Evolutionary conservation across 1,140 invertebrate genomes (phyloP).

Genomic region (Aphelenchoides besseyi): DNA sequence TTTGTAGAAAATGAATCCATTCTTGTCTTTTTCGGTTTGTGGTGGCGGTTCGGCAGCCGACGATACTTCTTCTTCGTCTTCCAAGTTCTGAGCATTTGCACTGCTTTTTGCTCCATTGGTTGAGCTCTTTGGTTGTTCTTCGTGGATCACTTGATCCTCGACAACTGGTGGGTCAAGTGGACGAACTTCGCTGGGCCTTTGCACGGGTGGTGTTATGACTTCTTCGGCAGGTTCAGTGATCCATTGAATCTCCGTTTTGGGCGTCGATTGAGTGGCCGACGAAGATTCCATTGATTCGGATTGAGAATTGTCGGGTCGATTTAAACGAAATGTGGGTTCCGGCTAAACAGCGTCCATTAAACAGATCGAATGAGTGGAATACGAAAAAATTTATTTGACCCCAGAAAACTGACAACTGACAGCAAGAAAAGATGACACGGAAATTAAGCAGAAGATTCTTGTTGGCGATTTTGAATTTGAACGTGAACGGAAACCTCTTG

Average conservation of each 20-base stretch:
- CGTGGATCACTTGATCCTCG: background rate
- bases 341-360: background rate
- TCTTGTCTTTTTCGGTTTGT: constrained; percentile 46
- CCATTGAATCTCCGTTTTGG: background rate
- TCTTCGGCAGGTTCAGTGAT: constrained; percentile 3
- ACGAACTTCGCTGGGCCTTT: background rate
- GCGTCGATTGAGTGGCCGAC: background rate
- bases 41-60: background rate
- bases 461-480: constrained; percentile 16
- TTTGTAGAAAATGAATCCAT: constrained; percentile 55
- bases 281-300: background rate
- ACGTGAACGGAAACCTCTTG: constrained; percentile 12
- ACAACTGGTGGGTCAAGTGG: background rate
- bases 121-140: background rate
- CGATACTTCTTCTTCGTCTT: constrained; percentile 2
- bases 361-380: too few species aligned
- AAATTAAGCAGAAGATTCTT: background rate
- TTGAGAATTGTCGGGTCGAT: background rate
- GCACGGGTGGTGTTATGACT: background rate
- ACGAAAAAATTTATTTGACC: too few species aligned
- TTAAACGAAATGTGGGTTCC: background rate
- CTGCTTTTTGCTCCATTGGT: constrained; percentile 5
- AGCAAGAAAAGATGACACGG: background rate
- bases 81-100: background rate
- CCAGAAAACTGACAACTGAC: background rate